Percentiles rank a stretch among this genome's conserved stretches.
These are phyloP conservation scores for Ptiloglossa arizonensis DNA, from an alignment of 1,140 invertebrate species.

Conservation along the genomic window DNA sequence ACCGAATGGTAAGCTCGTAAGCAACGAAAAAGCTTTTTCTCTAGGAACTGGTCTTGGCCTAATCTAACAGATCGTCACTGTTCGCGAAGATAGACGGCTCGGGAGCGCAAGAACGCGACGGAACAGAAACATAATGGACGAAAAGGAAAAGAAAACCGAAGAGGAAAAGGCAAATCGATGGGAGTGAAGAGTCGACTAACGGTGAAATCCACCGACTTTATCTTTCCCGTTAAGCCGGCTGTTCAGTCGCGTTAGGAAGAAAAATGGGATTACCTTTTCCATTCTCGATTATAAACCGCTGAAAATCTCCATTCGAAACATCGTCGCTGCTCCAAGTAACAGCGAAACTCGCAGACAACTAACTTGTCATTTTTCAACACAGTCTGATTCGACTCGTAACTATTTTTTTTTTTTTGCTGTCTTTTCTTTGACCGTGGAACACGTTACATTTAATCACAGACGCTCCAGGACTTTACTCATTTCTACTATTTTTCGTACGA, in stretches of 20 bases:
- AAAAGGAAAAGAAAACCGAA: background rate
- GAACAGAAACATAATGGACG: constrained; percentile 13
- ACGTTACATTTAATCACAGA: too few species aligned
- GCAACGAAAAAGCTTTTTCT: background rate
- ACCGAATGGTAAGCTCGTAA: background rate
- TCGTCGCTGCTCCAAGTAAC: background rate
- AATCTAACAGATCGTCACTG: background rate
- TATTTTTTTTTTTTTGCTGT: background rate
- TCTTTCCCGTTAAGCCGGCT: constrained; percentile 58
- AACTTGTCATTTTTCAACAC: background rate
- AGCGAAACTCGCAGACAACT: background rate
- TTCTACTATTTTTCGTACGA: too few species aligned
- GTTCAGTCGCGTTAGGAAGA: constrained; percentile 40
- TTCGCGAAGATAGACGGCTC: background rate
- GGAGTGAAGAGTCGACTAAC: constrained; percentile 44
- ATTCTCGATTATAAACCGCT: constrained; percentile 43
- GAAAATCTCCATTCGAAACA: constrained; percentile 45
- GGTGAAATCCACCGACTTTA: constrained; percentile 54
- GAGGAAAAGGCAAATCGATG: constrained; percentile 46
- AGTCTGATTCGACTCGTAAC: background rate
- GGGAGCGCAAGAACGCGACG: background rate
- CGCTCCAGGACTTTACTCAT: too few species aligned
- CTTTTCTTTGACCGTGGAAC: too few species aligned
- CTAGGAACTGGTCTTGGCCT: background rate
- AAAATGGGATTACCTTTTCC: constrained; percentile 52